Base-by-base conservation (phyloP, 2,797 vertebrate species). In the Remorina albescens region DNA sequence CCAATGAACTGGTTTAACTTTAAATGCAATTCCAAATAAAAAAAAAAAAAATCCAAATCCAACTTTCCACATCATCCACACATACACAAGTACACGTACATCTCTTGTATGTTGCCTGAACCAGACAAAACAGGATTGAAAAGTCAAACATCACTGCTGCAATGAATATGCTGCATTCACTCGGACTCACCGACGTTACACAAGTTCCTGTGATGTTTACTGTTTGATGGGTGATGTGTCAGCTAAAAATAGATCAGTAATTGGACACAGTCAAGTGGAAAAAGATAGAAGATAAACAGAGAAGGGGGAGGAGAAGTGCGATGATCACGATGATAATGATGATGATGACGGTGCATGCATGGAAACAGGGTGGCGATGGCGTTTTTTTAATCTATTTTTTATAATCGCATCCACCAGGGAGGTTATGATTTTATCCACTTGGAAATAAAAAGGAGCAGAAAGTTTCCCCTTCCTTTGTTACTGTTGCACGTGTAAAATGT, bases 261-360 rank as follows among this genome's bases (percentile, higher is more conserved):
- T 50, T 78, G 57, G 51, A 67, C 16, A 68, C 69, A 67, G 62
- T 72, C 26, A 47, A 58, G 69, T 15, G 36, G 34, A 50, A 71
- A 67, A 44, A 4, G 62, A 34, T 21, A 32, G 53, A 8, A 32
- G 53, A 68, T 55, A 58, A 54, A 65, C 36, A 34, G 8, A 59
- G 56, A 23, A 36, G 25, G 13, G 21, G 23, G 25, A 19, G 21
- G 8, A 19, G 16, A 2, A n/a, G 42, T 16, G 16, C 41, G 34
- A 42, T 11, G 42, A 30, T 3, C 3, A 30, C 6, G 30, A 30
- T 30, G 30, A 30, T 3, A 6, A 30, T 30, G 30, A 30, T 3
- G 30, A 30, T 30, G 30, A 30, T 30, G 30, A 30, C 3, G 30
- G 25, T 18, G 25, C n/a, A 62, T 13, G 57, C 11, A 23, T n/a